Percentiles rank a stretch among this genome's conserved stretches.
Conservation (phyloP, 2,797 vertebrate genomes). For the Sandelia bainsii region DNA sequence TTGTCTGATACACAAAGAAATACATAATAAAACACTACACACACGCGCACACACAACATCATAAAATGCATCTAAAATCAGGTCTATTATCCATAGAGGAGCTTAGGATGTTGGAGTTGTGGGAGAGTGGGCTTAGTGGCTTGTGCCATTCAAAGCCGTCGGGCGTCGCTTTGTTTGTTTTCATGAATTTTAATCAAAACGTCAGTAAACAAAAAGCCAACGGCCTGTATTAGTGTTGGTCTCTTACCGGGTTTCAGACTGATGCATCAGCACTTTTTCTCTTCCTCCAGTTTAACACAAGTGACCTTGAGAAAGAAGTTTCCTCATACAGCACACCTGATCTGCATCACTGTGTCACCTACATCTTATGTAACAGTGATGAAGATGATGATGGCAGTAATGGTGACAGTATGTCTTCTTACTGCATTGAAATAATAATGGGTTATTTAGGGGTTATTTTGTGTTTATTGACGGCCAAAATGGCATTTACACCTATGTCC, state of each 20-base stretch:
- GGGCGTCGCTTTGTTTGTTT: conserved; percentile 54
- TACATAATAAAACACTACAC: conserved; percentile 10
- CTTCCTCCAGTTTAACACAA: conserved; percentile 25
- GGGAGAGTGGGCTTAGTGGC: conserved; percentile 30
- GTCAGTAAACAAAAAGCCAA: conserved; percentile 48
- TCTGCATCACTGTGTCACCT: neutral
- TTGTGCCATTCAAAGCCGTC: conserved; percentile 47
- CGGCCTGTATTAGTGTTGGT: conserved; percentile 7
- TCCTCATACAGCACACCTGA: neutral
- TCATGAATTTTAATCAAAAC: conserved; percentile 68
- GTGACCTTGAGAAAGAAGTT: conserved; percentile 41
- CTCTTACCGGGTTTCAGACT: conserved; percentile 6
- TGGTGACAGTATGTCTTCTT: neutral
- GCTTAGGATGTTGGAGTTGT: conserved; percentile 26
- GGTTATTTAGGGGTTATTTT: no score
- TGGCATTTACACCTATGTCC: no score
- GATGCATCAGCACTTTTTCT: conserved; percentile 47
- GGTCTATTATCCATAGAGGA: conserved; percentile 48
- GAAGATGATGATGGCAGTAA: neutral
- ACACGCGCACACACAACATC: conserved; percentile 21
- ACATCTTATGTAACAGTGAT: neutral
- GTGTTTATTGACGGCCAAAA: no score
- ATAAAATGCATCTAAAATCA: conserved; percentile 44
- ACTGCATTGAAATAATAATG: no score
- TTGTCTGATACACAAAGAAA: conserved; percentile 14